These are phyloP conservation scores for Montipora efflorescens DNA, from an alignment of 64 coral and sea anemone genomes.

Conservation along the genomic window DNA sequence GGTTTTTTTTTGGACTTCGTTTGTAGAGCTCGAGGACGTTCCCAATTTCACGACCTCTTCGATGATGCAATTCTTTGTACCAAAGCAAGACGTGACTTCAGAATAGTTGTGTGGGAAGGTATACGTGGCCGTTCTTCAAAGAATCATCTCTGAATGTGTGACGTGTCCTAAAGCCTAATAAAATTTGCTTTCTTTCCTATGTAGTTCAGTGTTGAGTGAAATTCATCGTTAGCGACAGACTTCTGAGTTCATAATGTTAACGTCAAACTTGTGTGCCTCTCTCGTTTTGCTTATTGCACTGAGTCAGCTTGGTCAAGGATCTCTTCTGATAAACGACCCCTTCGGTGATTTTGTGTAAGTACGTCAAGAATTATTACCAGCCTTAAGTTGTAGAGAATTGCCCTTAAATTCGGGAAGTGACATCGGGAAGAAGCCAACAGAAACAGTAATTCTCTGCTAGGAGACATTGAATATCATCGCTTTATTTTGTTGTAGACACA, in stretches of 20 bases:
- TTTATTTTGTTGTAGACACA: too few relatives aligned
- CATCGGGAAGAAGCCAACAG: too few relatives aligned
- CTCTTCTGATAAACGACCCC: not conserved
- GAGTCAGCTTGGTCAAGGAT: not conserved
- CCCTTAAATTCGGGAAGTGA: too few relatives aligned
- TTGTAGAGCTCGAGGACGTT: not conserved
- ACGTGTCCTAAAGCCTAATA: constrained; percentile 37
- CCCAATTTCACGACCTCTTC: not conserved
- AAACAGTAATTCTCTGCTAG: too few relatives aligned
- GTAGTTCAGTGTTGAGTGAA: too few relatives aligned
- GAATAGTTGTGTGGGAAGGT: not conserved
- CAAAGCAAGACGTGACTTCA: not conserved
- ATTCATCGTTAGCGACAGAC: too few relatives aligned
- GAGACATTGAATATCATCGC: too few relatives aligned
- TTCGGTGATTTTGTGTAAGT: constrained; percentile 40
- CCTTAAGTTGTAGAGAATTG: too few relatives aligned
- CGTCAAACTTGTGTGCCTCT: not conserved
- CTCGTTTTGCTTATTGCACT: constrained; percentile 2
- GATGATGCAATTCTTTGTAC: constrained; percentile 26
- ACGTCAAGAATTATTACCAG: too few relatives aligned
- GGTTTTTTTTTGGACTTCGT: not conserved
- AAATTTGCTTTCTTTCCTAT: not conserved
- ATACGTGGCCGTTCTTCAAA: not conserved
- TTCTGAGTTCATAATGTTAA: not conserved
- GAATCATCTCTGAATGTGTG: not conserved